phyloP scores from a whole-genome alignment of 1,140 invertebrate genomes.

The Plutomurus gul region DNA sequence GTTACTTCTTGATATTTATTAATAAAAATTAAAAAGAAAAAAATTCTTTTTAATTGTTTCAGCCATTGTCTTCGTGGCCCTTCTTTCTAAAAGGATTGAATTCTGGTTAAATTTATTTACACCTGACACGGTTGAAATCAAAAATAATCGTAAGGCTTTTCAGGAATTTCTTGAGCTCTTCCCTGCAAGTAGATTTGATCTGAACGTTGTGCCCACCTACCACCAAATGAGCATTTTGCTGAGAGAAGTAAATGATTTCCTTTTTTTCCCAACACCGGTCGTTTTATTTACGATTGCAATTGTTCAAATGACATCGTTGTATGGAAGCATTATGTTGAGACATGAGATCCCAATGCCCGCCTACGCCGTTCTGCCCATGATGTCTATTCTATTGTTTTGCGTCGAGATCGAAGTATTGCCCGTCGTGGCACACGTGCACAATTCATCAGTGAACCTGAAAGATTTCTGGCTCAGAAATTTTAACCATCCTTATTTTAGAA shows the following conservation, averaged over 20 bases:
- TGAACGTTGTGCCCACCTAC: background rate
- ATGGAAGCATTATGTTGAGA: background rate
- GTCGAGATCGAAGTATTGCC: background rate
- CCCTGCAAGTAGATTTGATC: background rate
- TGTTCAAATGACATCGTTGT: background rate
- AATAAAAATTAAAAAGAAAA: no score
- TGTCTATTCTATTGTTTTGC: background rate
- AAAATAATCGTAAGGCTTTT: no score
- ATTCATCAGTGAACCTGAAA: background rate
- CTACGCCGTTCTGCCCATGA: background rate
- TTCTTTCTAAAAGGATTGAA: no score
- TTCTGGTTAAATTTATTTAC: no score
- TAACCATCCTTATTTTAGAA: background rate
- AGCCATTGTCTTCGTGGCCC: no score
- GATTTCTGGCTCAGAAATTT: background rate
- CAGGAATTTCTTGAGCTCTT: background rate
- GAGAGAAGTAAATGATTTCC: background rate
- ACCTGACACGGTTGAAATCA: no score
- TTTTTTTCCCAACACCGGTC: background rate
- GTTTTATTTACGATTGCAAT: background rate
- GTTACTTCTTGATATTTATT: no score
- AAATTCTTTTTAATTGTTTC: no score
- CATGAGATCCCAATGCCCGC: background rate
- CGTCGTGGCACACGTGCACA: background rate
- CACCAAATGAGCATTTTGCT: background rate